Base-by-base conservation (phyloP, 2,113 vertebrate genomes). In the Festucalex cinctus region DNA sequence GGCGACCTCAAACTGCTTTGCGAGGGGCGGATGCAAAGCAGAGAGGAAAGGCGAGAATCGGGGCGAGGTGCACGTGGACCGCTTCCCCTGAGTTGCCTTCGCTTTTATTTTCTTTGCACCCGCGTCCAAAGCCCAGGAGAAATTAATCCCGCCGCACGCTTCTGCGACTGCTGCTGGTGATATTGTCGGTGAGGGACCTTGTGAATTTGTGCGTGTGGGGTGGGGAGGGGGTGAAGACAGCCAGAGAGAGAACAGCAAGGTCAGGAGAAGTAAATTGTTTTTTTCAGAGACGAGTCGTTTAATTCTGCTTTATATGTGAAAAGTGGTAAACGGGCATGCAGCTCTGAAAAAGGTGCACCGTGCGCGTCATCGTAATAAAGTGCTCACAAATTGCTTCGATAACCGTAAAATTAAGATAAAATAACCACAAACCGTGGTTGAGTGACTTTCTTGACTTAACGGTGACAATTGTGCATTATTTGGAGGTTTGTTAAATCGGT, bases 71-170 rank as follows among this genome's bases (percentile, higher is more conserved):
- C 4, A 77, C 77, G 82, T 86, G 84, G 77, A 77, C 73, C 54
- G 77, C 77, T 75, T 84, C 75, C 83, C 78, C 73, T 35, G 71
- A 82, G 80, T 84, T 85, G 79, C 79, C 77, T 66, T 70, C 44
- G 37, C 75, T 83, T 81, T 86, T 73, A 85, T 85, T 88, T 83
- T 84, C 82, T 86, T n/a, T 73, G 76, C 73, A 49, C 82, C 70
- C 20, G 75, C 75, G 76, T 78, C 88, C 81, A 88, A 89, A 87
- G 78, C 90, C 88, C 89, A 79, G 24, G 87, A 91, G 90, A 91
- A 91, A 91, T 92, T 90, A 89, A 85, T 86, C 88, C 85, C 83
- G 78, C 61, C 5, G 63, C 80, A 71, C 37, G 9, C 36, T 53
- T 65, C 35, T 73, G 63, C 54, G 14, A 59, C 57, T 41, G 58